phyloP scores from a whole-genome alignment of 1,140 invertebrate genomes.

The Lucilia sericata region DNA sequence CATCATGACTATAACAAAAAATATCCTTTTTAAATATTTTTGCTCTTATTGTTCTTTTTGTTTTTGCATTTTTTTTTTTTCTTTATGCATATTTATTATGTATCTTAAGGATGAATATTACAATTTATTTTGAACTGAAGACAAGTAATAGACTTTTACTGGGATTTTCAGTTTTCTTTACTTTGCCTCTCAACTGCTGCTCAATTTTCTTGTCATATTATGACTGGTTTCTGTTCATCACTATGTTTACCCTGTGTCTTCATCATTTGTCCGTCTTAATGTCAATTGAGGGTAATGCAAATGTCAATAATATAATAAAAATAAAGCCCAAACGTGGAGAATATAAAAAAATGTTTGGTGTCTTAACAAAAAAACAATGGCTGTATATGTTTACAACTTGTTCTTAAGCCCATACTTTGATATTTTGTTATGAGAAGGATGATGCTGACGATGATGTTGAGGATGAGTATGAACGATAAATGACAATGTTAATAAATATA shows the following conservation, averaged over 20 bases:
- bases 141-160: background rate
- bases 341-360: background rate
- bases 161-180: background rate
- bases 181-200: background rate
- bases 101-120: background rate
- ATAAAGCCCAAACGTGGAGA: background rate
- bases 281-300: slow-evolving; percentile 8
- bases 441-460: too few species aligned
- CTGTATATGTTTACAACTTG: slow-evolving; percentile 18
- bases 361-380: background rate
- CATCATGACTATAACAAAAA: background rate
- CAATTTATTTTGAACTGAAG: background rate
- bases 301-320: slow-evolving; percentile 7
- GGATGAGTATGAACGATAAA: background rate
- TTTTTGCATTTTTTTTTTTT: background rate
- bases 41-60: background rate
- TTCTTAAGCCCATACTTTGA: background rate
- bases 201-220: background rate
- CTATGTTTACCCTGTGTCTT: slow-evolving; percentile 19
- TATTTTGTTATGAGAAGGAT: background rate
- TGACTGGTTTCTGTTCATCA: background rate
- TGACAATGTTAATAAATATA: slow-evolving; percentile 14
- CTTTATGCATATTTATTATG: background rate
- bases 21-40: background rate
- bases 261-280: background rate